Percentiles rank a stretch among this genome's conserved stretches.
phyloP scores from a whole-genome alignment of 2,113 vertebrate species.

The Sylvilagus bachmani region DNA sequence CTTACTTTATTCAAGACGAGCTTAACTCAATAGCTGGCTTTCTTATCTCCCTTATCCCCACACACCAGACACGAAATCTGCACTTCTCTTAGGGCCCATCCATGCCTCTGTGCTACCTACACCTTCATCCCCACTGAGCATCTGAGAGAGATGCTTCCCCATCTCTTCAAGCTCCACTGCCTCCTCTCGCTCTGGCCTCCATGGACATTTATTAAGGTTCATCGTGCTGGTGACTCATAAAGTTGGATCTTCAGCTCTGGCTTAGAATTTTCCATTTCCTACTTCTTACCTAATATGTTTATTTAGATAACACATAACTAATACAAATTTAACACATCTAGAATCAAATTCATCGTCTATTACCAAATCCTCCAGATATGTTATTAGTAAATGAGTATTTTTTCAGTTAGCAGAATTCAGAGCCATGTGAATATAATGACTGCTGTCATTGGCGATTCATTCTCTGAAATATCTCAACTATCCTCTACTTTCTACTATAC shows the following conservation, averaged over 20 bases:
- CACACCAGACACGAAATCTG: neutral
- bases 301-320: neutral
- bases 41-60: neutral
- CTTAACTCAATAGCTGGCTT: neutral
- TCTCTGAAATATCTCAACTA: neutral
- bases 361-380: neutral
- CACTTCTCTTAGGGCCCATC: fast-evolving
- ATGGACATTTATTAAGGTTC: neutral
- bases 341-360: neutral
- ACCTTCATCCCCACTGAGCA: neutral
- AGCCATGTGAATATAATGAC: neutral
- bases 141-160: fast-evolving
- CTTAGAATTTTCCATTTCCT: neutral
- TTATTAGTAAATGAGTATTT: neutral
- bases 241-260: neutral
- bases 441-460: neutral
- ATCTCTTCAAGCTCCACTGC: fast-evolving
- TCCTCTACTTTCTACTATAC: neutral
- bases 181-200: neutral
- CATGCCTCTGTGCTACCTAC: neutral
- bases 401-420: neutral
- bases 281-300: neutral
- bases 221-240: neutral
- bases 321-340: neutral
- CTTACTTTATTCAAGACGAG: neutral